phyloP scores from a whole-genome alignment of 2,888 invertebrate species.

The Archips xylosteana region DNA sequence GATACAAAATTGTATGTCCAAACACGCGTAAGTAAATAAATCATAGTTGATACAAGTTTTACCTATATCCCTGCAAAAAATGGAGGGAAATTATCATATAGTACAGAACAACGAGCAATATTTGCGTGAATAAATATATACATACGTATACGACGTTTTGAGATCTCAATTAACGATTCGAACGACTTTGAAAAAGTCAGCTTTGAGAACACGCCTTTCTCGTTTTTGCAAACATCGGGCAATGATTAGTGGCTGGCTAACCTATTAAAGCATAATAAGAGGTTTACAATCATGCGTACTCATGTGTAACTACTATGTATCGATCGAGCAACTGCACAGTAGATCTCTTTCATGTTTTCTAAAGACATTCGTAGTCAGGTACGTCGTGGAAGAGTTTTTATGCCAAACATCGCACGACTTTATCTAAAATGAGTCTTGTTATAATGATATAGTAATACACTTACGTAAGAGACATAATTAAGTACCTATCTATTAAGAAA shows the following conservation, averaged over 20 bases:
- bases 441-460: background rate
- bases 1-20: background rate
- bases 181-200: too few species aligned
- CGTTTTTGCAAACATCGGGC: too few species aligned
- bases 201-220: too few species aligned
- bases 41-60: too few species aligned
- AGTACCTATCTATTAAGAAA: background rate
- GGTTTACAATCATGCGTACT: background rate
- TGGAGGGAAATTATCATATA: too few species aligned
- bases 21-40: too few species aligned
- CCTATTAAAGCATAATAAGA: background rate
- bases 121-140: too few species aligned
- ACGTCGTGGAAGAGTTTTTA: conserved; percentile 7
- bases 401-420: background rate
- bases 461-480: background rate
- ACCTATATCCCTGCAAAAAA: too few species aligned
- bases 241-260: too few species aligned
- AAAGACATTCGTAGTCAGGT: conserved; percentile 1
- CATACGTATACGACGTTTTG: too few species aligned
- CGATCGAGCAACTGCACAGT: background rate
- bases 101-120: too few species aligned
- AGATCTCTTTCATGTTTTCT: conserved; percentile 18
- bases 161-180: too few species aligned
- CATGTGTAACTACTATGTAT: background rate
- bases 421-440: conserved; percentile 15